Conservation (phyloP, 2,888 invertebrate genomes). For the Orchestes rusci region DNA sequence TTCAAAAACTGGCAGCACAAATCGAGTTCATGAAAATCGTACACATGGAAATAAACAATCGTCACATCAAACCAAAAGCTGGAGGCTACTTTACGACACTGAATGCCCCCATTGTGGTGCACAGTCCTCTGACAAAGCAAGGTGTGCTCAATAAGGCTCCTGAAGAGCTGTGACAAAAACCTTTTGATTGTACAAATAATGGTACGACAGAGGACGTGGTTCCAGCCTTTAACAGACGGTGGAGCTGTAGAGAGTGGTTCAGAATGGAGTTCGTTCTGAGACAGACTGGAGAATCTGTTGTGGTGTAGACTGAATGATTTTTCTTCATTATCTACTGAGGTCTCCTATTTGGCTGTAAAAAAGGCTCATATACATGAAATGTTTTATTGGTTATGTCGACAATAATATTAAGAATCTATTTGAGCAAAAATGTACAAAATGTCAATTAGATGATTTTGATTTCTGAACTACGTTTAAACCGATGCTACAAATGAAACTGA, state of each 20-base stretch:
- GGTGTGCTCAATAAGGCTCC: conserved; percentile 27
- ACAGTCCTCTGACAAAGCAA: conserved; percentile 39
- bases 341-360: too few relatives aligned
- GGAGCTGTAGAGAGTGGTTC: conserved; percentile 24
- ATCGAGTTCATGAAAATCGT: conserved; percentile 93
- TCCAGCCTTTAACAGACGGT: conserved; percentile 12
- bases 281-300: conserved; percentile 23
- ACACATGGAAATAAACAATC: conserved; percentile 88
- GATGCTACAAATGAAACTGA: too few relatives aligned
- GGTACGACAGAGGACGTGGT: conserved; percentile 6
- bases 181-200: too few relatives aligned
- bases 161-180: conserved; percentile 23
- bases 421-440: too few relatives aligned
- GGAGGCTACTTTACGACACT: conserved; percentile 72
- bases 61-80: conserved; percentile 76
- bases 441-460: too few relatives aligned
- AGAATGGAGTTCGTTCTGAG: conserved; percentile 23
- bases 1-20: conserved; percentile 84
- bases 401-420: too few relatives aligned
- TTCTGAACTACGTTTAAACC: too few relatives aligned
- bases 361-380: too few relatives aligned
- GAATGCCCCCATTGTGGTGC: conserved; percentile 42
- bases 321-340: too few relatives aligned
- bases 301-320: conserved; percentile 15
- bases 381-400: too few relatives aligned